These are phyloP conservation scores for Drosophila infuscata DNA, from an alignment of 2,888 invertebrate species.

Conservation along the genomic window DNA sequence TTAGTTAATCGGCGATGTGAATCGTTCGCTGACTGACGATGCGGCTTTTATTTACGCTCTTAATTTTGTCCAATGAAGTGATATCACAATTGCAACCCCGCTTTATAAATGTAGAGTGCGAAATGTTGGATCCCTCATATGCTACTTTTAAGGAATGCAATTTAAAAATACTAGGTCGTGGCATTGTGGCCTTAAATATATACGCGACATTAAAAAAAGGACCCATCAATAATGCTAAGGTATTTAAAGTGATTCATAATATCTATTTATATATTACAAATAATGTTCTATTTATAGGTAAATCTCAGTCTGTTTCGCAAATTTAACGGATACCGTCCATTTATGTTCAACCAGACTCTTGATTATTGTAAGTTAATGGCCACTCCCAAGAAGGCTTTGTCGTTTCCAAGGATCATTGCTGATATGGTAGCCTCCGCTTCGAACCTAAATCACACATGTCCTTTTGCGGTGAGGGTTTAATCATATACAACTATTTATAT, in stretches of 20 bases:
- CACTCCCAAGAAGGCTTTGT: rapidly evolving
- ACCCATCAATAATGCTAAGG: constrained; percentile 17
- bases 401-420: not conserved
- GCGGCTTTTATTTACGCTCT: not conserved
- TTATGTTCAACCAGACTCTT: constrained; percentile 5
- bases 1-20: not conserved
- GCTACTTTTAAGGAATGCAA: constrained; percentile 2
- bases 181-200: constrained; percentile 25
- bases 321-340: constrained; percentile 39
- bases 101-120: constrained; percentile 28
- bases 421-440: not conserved
- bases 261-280: not conserved
- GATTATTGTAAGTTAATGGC: constrained; percentile 33
- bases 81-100: not conserved
- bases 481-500: not conserved
- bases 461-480: constrained; percentile 19
- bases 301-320: constrained; percentile 22
- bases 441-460: constrained; percentile 42
- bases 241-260: not conserved
- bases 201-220: not conserved
- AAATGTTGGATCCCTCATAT: not conserved
- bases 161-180: constrained; percentile 28
- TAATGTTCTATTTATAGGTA: not conserved
- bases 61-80: not conserved
- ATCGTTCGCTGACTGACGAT: not conserved